Conservation (phyloP, 2,113 vertebrate species). For the Brevimyrus niger region DNA sequence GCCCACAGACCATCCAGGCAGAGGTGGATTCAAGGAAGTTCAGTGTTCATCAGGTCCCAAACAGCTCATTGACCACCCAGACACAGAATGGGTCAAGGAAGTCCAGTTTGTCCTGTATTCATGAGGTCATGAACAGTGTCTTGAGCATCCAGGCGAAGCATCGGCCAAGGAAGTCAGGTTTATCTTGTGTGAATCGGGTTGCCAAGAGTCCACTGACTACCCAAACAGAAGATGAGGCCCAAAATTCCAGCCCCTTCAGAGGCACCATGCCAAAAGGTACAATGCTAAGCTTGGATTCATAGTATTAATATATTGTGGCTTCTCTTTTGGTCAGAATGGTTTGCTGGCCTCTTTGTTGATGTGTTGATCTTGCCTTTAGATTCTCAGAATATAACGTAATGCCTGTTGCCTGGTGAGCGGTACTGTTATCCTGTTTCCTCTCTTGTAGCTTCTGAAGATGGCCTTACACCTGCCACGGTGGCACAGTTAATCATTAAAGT, state of each 20-base stretch:
- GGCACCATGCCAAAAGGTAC: conserved; percentile 80
- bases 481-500: conserved; percentile 76
- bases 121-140: not conserved
- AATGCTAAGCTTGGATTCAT: conserved; percentile 40
- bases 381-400: not conserved
- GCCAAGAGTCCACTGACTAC: not conserved
- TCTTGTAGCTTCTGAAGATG: conserved; percentile 77
- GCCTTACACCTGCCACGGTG: conserved; percentile 70
- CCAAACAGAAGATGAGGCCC: not conserved
- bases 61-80: conserved; percentile 72
- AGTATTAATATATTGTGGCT: conserved; percentile 16
- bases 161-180: conserved; percentile 73
- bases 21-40: conserved; percentile 81
- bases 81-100: conserved; percentile 85
- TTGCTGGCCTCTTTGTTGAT: not conserved
- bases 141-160: conserved; percentile 56
- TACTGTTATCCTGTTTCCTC: not conserved
- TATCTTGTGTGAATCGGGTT: conserved; percentile 29
- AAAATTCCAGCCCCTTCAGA: conserved; percentile 58
- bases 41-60: conserved; percentile 56
- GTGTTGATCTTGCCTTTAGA: not conserved
- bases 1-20: conserved; percentile 73
- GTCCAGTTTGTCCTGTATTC: conserved; percentile 48
- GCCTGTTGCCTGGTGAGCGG: not conserved
- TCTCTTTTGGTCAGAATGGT: not conserved